Evolutionary conservation across 2,113 vertebrate species (phyloP), one percentile per base, ranked within the genome.

Genomic region (Urocynchramus pylzowi): DNA sequence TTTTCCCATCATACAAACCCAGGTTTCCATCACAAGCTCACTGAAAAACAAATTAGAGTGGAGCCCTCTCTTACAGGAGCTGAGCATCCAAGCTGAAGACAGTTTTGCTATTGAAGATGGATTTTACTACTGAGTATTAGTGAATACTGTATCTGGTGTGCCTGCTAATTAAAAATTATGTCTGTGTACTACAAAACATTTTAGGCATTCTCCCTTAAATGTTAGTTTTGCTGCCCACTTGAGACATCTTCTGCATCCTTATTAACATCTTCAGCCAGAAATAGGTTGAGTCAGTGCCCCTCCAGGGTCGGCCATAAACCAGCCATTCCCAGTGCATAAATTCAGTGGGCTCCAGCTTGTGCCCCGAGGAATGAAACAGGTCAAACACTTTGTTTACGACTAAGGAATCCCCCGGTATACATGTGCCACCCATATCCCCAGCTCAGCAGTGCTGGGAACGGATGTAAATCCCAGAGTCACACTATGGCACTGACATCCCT

Each of bases 311-410:
- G 84, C 53, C 91, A 89, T 94, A 96, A 97, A 96, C 75, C 94
- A 94, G 90, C 78, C 74, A 8, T 96, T 97, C 93, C 95, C 93
- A 95, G 80, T 71, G 65, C 87, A 96, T 95, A 96, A 97, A 97
- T 97, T 95, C 90, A 84, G 69, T 50, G 83, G 80, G 91, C 81
- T 91, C 65, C 49, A 68, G 78, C 83, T 94, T 21, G 1, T 27
- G 5, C 89, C 95, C 96, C 15, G 77, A 94, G 92, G 94, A 97
- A 90, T 9, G 81, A 70, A 95, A 91, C 10, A 22, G 95, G 95
- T 97, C 95, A 97, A 97, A 95, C 59, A 68, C 65, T 96, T 95
- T 92, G 83, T 98, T 98, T 97, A 96, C 5, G 9, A 93, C 80
- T 70, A 42, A 96, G 94, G 95, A 87, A 89, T 94, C 76, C 64